Percentiles rank a stretch among this genome's conserved stretches.
These are phyloP conservation scores for Hystrix cristata DNA, from an alignment of 2,113 vertebrate species.

Conservation along the genomic window DNA sequence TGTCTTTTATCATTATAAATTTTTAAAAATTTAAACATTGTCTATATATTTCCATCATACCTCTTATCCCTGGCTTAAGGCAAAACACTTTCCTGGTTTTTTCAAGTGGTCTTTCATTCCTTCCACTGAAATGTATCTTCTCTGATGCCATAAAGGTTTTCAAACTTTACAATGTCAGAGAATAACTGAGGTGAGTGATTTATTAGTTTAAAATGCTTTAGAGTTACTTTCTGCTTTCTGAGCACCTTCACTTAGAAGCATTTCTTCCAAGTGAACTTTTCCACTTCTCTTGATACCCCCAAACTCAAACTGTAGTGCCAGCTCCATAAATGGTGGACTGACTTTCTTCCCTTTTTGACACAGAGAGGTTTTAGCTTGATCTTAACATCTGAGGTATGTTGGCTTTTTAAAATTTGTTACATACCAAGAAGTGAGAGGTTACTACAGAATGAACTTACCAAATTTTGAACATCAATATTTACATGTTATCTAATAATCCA, in stretches of 20 bases:
- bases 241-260: slow-evolving; percentile 43
- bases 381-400: slow-evolving; percentile 36
- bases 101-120: slow-evolving; percentile 45
- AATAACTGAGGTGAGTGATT: slow-evolving; percentile 60
- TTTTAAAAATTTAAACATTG: not conserved
- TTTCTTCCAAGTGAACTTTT: slow-evolving; percentile 61
- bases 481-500: not conserved
- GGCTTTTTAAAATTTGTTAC: slow-evolving; percentile 34
- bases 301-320: slow-evolving; percentile 19
- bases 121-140: slow-evolving; percentile 53
- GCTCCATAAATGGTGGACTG: slow-evolving; percentile 19
- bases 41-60: not conserved
- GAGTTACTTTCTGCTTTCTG: slow-evolving; percentile 48
- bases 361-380: slow-evolving; percentile 44
- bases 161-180: slow-evolving; percentile 7
- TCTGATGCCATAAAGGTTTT: slow-evolving; percentile 55
- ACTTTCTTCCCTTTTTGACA: slow-evolving; percentile 38
- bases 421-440: slow-evolving; percentile 16
- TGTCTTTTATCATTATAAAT: not conserved
- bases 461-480: slow-evolving; percentile 20
- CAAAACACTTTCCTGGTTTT: slow-evolving; percentile 33
- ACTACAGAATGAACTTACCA: not conserved
- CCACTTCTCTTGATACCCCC: slow-evolving; percentile 23
- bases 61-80: not conserved
- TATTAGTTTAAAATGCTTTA: slow-evolving; percentile 63